Conservation (phyloP, 2,113 vertebrate species). For the Anthoscopus minutus region DNA sequence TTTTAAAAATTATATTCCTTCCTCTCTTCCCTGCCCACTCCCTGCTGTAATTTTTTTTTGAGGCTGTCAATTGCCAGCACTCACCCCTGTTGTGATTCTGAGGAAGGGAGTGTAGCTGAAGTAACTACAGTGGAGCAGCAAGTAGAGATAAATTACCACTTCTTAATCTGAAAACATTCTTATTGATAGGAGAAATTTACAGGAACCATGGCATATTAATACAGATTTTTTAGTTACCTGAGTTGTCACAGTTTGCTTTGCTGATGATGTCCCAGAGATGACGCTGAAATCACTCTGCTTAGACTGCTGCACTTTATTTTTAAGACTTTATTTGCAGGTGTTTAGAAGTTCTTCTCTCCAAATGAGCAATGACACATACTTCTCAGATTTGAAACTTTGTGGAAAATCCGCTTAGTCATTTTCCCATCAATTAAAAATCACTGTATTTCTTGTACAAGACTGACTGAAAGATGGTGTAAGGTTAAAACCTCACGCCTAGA, state of each 20-base stretch:
- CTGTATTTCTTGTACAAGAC: background rate
- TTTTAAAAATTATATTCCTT: constrained; percentile 50
- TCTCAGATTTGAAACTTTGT: background rate
- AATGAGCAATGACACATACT: background rate
- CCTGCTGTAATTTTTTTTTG: background rate
- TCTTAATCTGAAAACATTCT: background rate
- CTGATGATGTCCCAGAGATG: background rate
- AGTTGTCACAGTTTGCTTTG: background rate
- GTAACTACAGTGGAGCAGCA: background rate
- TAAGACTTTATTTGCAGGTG: background rate
- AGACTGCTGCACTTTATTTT: background rate
- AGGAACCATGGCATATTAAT: background rate
- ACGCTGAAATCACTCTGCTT: background rate
- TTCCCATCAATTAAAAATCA: background rate
- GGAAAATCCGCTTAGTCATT: background rate
- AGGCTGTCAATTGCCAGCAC: background rate
- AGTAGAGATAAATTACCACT: background rate
- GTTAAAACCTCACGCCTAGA: background rate
- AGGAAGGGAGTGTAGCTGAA: background rate
- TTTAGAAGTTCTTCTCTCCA: background rate
- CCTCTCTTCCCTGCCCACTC: background rate
- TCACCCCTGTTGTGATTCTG: background rate
- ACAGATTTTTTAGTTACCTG: background rate
- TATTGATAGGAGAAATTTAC: background rate
- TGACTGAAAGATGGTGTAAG: background rate